A percentile compares a stretch with the other conserved stretches of the same genome.
These are phyloP conservation scores for Emmelina monodactyla DNA, from an alignment of 2,888 invertebrate species.

Conservation along the genomic window DNA sequence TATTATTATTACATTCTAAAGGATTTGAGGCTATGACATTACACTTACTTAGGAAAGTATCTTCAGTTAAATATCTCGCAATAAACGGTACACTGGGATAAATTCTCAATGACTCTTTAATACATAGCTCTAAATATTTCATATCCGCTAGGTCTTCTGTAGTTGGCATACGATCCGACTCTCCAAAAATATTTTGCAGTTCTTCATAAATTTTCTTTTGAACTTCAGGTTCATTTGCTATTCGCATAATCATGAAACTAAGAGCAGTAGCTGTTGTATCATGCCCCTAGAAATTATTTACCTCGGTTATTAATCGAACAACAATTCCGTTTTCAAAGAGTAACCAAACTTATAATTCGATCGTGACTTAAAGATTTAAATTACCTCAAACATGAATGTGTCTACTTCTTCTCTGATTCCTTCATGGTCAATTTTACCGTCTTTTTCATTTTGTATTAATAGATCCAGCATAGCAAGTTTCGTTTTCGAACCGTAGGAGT, in stretches of 20 bases:
- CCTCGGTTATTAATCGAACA: background rate
- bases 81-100: constrained; percentile 66
- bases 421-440: constrained; percentile 55
- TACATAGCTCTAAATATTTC: constrained; percentile 61
- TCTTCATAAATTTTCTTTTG: too few species aligned
- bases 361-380: background rate
- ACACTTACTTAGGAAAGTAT: too few species aligned
- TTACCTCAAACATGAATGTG: constrained; percentile 72
- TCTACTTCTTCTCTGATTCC: constrained; percentile 72
- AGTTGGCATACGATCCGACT: too few species aligned
- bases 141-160: constrained; percentile 55
- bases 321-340: background rate
- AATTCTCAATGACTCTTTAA: constrained; percentile 60
- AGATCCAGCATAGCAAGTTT: constrained; percentile 67
- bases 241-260: constrained; percentile 26
- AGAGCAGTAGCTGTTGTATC: constrained; percentile 36
- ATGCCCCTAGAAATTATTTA: constrained; percentile 33
- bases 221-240: constrained; percentile 32
- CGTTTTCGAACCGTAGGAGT: constrained; percentile 10
- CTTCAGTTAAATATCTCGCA: too few species aligned
- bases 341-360: background rate
- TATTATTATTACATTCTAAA: too few species aligned
- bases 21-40: too few species aligned
- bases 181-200: too few species aligned
- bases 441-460: constrained; percentile 56